Base-by-base conservation (phyloP, 2,113 vertebrate genomes). In the Microcebus ravelobensis region DNA sequence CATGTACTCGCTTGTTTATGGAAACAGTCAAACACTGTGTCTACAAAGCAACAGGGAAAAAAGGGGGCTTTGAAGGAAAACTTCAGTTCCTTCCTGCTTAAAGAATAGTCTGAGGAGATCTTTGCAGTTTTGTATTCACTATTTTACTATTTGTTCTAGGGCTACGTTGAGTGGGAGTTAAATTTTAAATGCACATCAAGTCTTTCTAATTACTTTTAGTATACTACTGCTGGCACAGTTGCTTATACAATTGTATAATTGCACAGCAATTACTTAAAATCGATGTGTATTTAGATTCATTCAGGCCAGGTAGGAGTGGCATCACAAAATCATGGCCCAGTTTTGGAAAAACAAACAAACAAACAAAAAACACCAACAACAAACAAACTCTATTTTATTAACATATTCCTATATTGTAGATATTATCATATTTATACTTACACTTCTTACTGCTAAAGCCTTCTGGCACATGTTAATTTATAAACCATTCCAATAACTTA, bases 81-180 rank as follows among this genome's bases (percentile, higher is more conserved):
- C 18, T 82, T 94, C 25, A 42, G 42, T 86, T 88, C 48, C 82
- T 82, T 95, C 14, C 36, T 94, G 81, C 74, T 89, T 80, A 12
- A 27, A 63, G 42, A 93, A 61, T 23, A 57, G 57, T 39, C 45
- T 92, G 4, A n/a, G 55, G 61, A 55, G 34, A 76, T 10, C 25
- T 82, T 83, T 79, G 48, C 48, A 50, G 73, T 93, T 94, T 87
- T 1, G 0, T 80, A 29, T 34, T 91, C 39, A 39, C 34, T 82
- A 31, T 89, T 82, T 96, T 36, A 57, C 42, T 84, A 6, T 95
- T 93, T 94, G 48, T 80, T 91, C 50, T 94, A 59, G 29, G 45
- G 52, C 52, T 77, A 8, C 20, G 39, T 8, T 8, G 31, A 95
- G 25, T 80, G 21, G 34, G 34, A 55, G 57, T 74, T 86, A 55